Evolutionary conservation across 2,888 invertebrate species (phyloP), one percentile per base, ranked within the genome.

Genomic region (Corythucha ciliata): DNA sequence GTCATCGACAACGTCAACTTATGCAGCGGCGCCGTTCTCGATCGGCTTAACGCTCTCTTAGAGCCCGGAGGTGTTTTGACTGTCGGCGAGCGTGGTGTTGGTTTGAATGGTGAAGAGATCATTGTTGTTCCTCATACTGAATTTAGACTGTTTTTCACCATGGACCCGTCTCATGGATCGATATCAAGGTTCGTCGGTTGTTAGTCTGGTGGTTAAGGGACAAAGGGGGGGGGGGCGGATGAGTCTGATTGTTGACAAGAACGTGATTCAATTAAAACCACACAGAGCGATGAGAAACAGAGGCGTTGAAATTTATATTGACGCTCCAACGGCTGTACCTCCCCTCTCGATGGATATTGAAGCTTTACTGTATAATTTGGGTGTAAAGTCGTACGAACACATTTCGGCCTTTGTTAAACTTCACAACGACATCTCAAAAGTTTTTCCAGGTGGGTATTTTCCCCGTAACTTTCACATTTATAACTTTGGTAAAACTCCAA

Each of bases 201-300:
- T n/a, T n/a, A n/a, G n/a, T n/a, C n/a, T n/a, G n/a, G n/a, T n/a
- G n/a, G n/a, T n/a, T n/a, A n/a, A n/a, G n/a, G n/a, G n/a, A n/a
- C n/a, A n/a, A n/a, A n/a, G n/a, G n/a, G n/a, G n/a, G n/a, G n/a
- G n/a, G n/a, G n/a, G n/a, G n/a, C n/a, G n/a, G n/a, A n/a, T n/a
- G n/a, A n/a, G n/a, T n/a, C n/a, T n/a, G n/a, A n/a, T n/a, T n/a
- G n/a, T n/a, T n/a, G n/a, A n/a, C n/a, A n/a, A n/a, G n/a, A n/a
- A n/a, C n/a, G n/a, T n/a, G n/a, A n/a, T n/a, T n/a, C n/a, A n/a
- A n/a, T n/a, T n/a, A n/a, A n/a, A n/a, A n/a, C n/a, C n/a, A 67
- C 69, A 48, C 64, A 79, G 90, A 61, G 98, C 98, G 0, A 99
- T 99, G 98, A 77, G 97, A 54, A 99, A 99, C 69, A 77, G 98